These are phyloP conservation scores for Drosophila suzukii DNA, from an alignment of 1,140 invertebrate species.

Conservation along the genomic window DNA sequence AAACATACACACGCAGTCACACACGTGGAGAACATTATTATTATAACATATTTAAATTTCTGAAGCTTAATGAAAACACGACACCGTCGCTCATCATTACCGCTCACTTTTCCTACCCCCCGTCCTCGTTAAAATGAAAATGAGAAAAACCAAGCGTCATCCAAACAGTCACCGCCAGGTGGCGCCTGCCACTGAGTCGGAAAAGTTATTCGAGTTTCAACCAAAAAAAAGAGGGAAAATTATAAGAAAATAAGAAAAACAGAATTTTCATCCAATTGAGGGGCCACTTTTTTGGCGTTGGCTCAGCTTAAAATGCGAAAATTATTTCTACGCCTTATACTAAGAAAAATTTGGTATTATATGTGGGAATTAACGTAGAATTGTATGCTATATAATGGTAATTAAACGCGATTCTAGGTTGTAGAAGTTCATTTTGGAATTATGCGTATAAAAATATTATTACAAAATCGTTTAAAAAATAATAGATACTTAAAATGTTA, in stretches of 20 bases:
- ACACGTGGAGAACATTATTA: conserved; percentile 57
- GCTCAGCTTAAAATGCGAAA: conserved; percentile 21
- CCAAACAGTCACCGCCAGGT: conserved; percentile 18
- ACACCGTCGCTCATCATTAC: conserved; percentile 79
- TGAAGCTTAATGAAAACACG: conserved; percentile 75
- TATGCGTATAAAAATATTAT: no score
- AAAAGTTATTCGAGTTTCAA: conserved; percentile 26
- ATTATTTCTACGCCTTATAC: conserved; percentile 12
- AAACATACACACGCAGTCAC: conserved; percentile 13
- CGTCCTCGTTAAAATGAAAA: conserved; percentile 18
- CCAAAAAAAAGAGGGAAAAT: neutral
- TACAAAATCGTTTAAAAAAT: no score
- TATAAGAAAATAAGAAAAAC: conserved; percentile 9
- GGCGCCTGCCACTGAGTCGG: conserved; percentile 20
- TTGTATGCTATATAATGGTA: no score
- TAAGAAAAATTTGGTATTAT: neutral
- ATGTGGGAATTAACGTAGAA: no score
- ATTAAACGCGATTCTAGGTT: no score
- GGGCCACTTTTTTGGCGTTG: conserved; percentile 25
- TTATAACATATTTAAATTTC: conserved; percentile 74
- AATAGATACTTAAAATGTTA: no score
- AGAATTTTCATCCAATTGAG: conserved; percentile 11
- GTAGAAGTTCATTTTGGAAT: no score
- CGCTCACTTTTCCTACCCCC: conserved; percentile 23
- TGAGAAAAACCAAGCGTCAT: conserved; percentile 7